A percentile compares a stretch with the other conserved stretches of the same genome.
Conservation (phyloP, 1,140 invertebrate species). For the Penaeus vannamei region DNA sequence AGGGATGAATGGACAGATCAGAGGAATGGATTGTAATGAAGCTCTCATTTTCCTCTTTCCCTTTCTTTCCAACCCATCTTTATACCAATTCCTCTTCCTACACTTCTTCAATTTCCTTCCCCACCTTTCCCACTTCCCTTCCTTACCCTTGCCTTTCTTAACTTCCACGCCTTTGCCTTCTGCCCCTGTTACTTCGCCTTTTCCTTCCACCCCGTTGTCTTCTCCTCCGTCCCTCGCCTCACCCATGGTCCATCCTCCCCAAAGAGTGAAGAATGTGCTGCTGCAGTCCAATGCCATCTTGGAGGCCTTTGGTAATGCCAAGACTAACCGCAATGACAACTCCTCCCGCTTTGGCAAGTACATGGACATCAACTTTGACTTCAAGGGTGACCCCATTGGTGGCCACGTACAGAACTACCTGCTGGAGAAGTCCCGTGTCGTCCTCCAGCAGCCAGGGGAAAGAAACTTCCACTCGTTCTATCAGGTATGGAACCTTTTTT, state of each 20-base stretch:
- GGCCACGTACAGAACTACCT: constrained; percentile 97
- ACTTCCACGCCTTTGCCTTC: too few relatives aligned
- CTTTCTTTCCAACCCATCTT: too few relatives aligned
- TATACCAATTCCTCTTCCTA: too few relatives aligned
- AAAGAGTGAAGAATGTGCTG: constrained; percentile 95
- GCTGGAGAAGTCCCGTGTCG: constrained; percentile 95
- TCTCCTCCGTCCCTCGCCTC: too few relatives aligned
- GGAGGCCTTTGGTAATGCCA: constrained; percentile 98
- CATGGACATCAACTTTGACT: constrained; percentile 99
- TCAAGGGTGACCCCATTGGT: constrained; percentile 96
- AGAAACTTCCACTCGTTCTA: constrained; percentile 98
- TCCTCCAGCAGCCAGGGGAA: constrained; percentile 93
- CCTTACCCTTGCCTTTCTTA: too few relatives aligned
- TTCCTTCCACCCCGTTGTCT: too few relatives aligned
- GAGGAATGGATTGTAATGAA: too few relatives aligned
- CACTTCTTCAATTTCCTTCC: too few relatives aligned
- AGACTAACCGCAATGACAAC: constrained; percentile 97
- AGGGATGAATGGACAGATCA: too few relatives aligned
- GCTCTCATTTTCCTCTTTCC: too few relatives aligned
- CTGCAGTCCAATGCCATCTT: constrained; percentile 96
- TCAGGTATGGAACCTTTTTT: constrained; percentile 78
- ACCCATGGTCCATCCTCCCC: neutral
- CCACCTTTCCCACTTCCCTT: too few relatives aligned
- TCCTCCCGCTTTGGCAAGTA: constrained; percentile 98
- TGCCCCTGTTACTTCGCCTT: too few relatives aligned